phyloP scores from a whole-genome alignment of 2,797 vertebrate genomes.

The Ptychadena robeensis region DNA sequence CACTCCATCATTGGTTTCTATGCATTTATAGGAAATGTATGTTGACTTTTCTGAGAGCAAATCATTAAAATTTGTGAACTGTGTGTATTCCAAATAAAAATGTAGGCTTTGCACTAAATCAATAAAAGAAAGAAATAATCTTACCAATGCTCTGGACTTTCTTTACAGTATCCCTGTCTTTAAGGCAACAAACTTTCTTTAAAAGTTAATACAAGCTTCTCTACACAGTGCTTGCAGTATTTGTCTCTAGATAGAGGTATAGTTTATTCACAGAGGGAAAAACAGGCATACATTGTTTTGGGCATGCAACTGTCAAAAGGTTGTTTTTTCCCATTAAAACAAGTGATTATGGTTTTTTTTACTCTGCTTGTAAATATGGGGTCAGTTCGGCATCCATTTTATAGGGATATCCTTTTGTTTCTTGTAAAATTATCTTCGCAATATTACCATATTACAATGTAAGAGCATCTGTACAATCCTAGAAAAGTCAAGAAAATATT shows the following conservation, averaged over 20 bases:
- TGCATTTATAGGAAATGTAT: slow-evolving; percentile 9
- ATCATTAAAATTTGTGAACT: neutral
- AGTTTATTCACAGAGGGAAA: neutral
- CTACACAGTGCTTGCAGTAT: neutral
- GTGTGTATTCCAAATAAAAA: too few relatives aligned
- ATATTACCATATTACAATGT: too few relatives aligned
- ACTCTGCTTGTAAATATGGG: too few relatives aligned
- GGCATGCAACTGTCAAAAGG: too few relatives aligned
- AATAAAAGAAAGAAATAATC: neutral
- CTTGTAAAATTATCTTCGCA: too few relatives aligned
- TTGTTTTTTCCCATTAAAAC: neutral
- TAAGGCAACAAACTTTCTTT: neutral
- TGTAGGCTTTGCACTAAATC: neutral
- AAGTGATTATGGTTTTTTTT: too few relatives aligned
- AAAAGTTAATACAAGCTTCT: too few relatives aligned
- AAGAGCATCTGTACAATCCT: too few relatives aligned
- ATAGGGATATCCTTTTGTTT: too few relatives aligned
- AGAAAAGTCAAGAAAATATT: too few relatives aligned
- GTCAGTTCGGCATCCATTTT: too few relatives aligned
- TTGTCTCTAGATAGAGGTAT: neutral
- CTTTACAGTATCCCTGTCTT: neutral
- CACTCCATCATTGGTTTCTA: neutral
- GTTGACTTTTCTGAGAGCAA: neutral
- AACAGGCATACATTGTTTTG: neutral
- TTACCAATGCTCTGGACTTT: neutral